Conservation (phyloP, 2,888 invertebrate species). For the Amphiduros pacificus region DNA sequence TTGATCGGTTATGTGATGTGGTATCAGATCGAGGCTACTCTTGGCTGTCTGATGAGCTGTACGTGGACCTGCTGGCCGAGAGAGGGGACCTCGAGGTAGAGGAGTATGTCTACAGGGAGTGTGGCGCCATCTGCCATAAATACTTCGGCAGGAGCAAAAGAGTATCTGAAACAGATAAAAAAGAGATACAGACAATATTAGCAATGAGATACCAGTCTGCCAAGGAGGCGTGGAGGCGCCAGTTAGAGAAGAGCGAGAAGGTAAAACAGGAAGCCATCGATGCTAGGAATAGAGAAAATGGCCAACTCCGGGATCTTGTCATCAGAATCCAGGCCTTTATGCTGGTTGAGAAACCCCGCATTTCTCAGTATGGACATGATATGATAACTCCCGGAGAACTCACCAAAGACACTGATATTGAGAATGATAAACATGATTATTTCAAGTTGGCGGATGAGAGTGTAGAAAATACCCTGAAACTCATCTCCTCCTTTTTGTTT, state of each 20-base stretch:
- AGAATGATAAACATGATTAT: neutral
- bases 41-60: conserved; percentile 10
- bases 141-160: neutral
- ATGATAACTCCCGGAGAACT: neutral
- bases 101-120: conserved; percentile 14
- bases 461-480: neutral
- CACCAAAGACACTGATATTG: neutral
- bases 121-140: neutral
- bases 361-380: neutral
- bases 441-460: neutral
- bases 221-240: conserved; percentile 5
- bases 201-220: conserved; percentile 7
- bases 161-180: conserved; percentile 8
- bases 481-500: conserved; percentile 3
- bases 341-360: neutral
- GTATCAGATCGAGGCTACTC: neutral
- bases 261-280: neutral
- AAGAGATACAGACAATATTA: conserved; percentile 5
- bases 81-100: conserved; percentile 5
- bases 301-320: neutral
- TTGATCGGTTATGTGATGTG: conserved; percentile 2
- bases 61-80: conserved; percentile 8
- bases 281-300: neutral
- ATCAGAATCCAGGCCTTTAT: neutral
- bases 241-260: neutral